phyloP scores from a whole-genome alignment of 2,888 invertebrate species.

The Drosophila barbarae region DNA sequence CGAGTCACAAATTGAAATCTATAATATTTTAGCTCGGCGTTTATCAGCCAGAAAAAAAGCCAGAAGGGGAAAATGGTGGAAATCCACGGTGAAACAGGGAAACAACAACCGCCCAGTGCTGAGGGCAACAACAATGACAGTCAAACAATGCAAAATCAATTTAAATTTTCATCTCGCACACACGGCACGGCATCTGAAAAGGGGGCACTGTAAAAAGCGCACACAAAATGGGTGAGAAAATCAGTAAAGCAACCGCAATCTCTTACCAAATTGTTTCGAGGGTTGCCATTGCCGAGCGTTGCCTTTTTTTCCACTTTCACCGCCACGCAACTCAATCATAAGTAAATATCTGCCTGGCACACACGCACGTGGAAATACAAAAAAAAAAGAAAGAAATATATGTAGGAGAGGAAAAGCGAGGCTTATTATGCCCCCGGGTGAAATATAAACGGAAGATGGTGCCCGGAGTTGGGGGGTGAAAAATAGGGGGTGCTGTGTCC shows the following conservation, averaged over 20 bases:
- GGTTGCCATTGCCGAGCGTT: constrained; percentile 21
- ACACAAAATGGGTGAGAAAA: constrained; percentile 69
- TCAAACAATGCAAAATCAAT: constrained; percentile 76
- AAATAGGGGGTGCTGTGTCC: constrained; percentile 28
- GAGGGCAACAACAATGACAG: constrained; percentile 61
- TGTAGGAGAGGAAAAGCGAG: constrained; percentile 45
- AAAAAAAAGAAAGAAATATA: constrained; percentile 19
- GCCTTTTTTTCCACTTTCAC: constrained; percentile 31
- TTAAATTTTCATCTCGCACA: constrained; percentile 72
- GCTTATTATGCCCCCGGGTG: constrained; percentile 78
- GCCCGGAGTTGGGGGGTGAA: constrained; percentile 8
- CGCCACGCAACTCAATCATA: constrained; percentile 73
- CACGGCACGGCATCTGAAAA: constrained; percentile 2
- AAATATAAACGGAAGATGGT: constrained; percentile 65
- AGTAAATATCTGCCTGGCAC: constrained; percentile 67
- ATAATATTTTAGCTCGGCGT: constrained; percentile 60
- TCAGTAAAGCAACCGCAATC: constrained; percentile 75
- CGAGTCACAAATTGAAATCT: constrained; percentile 71
- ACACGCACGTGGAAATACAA: constrained; percentile 50
- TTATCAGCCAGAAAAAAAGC: not conserved
- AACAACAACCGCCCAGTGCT: constrained; percentile 45
- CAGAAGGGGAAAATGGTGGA: not conserved
- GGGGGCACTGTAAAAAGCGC: constrained; percentile 23
- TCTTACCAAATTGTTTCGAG: constrained; percentile 72
- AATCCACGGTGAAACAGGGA: constrained; percentile 18